Conservation (phyloP, 2,113 vertebrate species). For the Psophia crepitans region DNA sequence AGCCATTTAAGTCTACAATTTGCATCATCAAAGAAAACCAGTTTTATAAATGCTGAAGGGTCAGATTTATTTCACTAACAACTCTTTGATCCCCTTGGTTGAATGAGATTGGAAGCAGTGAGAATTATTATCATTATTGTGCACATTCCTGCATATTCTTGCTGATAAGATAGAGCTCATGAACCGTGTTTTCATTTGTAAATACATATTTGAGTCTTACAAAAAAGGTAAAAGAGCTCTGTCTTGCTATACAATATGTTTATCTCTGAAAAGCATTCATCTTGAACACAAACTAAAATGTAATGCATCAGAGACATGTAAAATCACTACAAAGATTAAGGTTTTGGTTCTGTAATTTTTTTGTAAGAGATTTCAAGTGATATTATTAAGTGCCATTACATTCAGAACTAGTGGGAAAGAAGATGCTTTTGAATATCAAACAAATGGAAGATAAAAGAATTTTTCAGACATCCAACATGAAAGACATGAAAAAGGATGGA, state of each 20-base stretch:
- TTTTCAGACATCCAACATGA: neutral
- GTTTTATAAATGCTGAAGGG: neutral
- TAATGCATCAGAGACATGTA: neutral
- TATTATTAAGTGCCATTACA: neutral
- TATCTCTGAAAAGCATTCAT: neutral
- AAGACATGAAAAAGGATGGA: neutral
- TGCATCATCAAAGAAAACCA: neutral
- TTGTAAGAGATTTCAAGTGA: neutral
- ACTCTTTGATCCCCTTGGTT: neutral
- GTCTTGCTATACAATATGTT: neutral
- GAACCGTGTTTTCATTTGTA: neutral
- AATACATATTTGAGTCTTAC: neutral
- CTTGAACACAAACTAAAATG: neutral
- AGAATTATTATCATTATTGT: neutral
- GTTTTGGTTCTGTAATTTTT: neutral
- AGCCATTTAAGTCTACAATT: neutral
- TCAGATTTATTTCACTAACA: neutral
- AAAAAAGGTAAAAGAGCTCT: neutral
- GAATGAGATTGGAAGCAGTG: neutral
- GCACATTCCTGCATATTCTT: neutral
- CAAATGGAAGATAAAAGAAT: conserved; percentile 22
- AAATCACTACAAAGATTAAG: conserved; percentile 13
- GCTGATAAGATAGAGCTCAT: neutral
- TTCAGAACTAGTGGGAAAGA: neutral
- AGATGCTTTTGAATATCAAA: neutral